Base-by-base conservation (phyloP, 2,888 invertebrate genomes). In the Uloborus plumipes region DNA sequence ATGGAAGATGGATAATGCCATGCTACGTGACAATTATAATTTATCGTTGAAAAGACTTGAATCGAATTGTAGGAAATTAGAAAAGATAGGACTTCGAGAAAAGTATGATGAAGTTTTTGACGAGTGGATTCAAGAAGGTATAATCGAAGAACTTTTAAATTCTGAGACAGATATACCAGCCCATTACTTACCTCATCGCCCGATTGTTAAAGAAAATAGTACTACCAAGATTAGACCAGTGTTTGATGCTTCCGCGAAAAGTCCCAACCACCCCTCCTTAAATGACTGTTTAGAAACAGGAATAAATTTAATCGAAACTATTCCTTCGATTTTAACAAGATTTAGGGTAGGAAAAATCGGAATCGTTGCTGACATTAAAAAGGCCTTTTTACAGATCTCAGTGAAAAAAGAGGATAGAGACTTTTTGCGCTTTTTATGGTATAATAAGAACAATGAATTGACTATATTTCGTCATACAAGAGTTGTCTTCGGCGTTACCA, bases 21-120 rank as follows among this genome's bases (percentile, higher is more conserved):
- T 53, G 16, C 26, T 77, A 26, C 18, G 58, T 15, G 49, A 77
- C 49, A 77, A 77, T 55, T 70, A 64, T 16, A 64, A 77, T 22
- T 47, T 70, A 64, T 55, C 13, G 16, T 22, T 55, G 49, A 70
- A 61, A 64, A 61, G 50, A 67, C 20, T 61, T 47, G 20, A 20
- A 39, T 70, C 22, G 47, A 70, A 62, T 47, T n/a, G 3, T 13
- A 64, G 3, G 18, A 58, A 18, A 2, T 47, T 70, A 20, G 20
- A 58, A 7, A 58, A 70, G 58, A 59, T 18, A 14, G 47, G 20
- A 20, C 59, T 2, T 58, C 14, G 14, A 47, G 15, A 59, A 16
- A 59, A 70, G 3, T 39, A 59, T 47, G 18, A 70, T 20, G 16
- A 62, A 62, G 47, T 62, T 16, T 39, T 39, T 62, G 16, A n/a